Evolutionary conservation across 2,113 vertebrate genomes (phyloP).

Genomic region (Cephalopterus ornatus): DNA sequence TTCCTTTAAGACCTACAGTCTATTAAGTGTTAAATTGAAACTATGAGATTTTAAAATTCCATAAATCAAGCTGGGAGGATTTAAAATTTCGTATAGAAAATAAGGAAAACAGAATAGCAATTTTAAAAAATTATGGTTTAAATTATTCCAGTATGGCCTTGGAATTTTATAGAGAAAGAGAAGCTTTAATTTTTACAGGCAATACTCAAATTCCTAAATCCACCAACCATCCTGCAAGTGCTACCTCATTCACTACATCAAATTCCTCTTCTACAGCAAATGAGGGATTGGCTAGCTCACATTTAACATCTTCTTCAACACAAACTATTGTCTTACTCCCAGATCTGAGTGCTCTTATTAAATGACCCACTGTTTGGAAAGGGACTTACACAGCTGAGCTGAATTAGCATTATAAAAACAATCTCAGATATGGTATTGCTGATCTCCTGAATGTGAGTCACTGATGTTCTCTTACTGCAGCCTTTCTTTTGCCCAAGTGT

Average conservation of each 20-base stretch:
- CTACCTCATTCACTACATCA: not conserved
- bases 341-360: not conserved
- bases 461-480: not conserved
- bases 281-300: not conserved
- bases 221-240: not conserved
- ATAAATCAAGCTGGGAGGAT: not conserved
- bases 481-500: not conserved
- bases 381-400: not conserved
- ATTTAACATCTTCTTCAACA: not conserved
- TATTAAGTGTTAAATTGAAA: not conserved
- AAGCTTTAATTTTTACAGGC: not conserved
- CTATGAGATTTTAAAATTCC: not conserved
- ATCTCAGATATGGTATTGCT: not conserved
- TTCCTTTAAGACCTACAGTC: not conserved
- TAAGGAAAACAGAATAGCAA: not conserved
- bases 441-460: not conserved
- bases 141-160: not conserved
- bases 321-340: not conserved
- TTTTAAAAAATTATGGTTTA: not conserved
- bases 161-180: not conserved
- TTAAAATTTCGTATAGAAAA: not conserved
- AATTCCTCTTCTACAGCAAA: not conserved
- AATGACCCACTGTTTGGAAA: not conserved
- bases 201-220: not conserved
- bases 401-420: constrained; percentile 15